Conservation (phyloP, 2,113 vertebrate genomes). For the Paratilapia polleni region DNA sequence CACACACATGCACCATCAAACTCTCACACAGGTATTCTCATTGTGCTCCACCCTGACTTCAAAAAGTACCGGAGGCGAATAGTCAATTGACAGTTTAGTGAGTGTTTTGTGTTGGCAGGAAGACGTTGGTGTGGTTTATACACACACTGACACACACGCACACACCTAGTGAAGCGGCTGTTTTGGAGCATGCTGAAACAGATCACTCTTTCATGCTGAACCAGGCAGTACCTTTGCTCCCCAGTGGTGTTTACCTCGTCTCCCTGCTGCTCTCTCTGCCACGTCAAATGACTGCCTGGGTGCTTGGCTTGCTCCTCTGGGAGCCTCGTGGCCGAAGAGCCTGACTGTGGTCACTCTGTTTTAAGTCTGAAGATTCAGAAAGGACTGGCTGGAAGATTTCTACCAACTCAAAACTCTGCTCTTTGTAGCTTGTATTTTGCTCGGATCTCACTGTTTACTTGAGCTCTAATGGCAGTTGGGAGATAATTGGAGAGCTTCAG, state of each 20-base stretch:
- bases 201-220: slow-evolving; percentile 76
- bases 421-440: not conserved
- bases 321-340: slow-evolving; percentile 33
- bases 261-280: slow-evolving; percentile 61
- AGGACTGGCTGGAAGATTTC: not conserved
- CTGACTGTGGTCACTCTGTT: slow-evolving; percentile 57
- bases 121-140: slow-evolving; percentile 50
- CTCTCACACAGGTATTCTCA: not conserved
- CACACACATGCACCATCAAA: slow-evolving; percentile 15
- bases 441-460: slow-evolving; percentile 2
- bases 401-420: not conserved
- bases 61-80: slow-evolving; percentile 57
- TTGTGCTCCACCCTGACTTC: slow-evolving; percentile 55
- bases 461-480: not conserved
- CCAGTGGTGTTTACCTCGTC: slow-evolving; percentile 64
- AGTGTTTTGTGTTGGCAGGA: slow-evolving; percentile 61
- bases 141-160: slow-evolving; percentile 24
- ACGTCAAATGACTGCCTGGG: slow-evolving; percentile 72
- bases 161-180: slow-evolving; percentile 52
- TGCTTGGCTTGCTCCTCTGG: slow-evolving; percentile 54
- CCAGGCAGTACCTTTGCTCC: slow-evolving; percentile 68
- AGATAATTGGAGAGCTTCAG: slow-evolving; percentile 5
- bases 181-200: slow-evolving; percentile 73
- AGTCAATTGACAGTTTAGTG: slow-evolving; percentile 60
- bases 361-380: slow-evolving; percentile 20